These are phyloP conservation scores for Lasius fuliginosus DNA, from an alignment of 2,888 invertebrate species.

Conservation along the genomic window DNA sequence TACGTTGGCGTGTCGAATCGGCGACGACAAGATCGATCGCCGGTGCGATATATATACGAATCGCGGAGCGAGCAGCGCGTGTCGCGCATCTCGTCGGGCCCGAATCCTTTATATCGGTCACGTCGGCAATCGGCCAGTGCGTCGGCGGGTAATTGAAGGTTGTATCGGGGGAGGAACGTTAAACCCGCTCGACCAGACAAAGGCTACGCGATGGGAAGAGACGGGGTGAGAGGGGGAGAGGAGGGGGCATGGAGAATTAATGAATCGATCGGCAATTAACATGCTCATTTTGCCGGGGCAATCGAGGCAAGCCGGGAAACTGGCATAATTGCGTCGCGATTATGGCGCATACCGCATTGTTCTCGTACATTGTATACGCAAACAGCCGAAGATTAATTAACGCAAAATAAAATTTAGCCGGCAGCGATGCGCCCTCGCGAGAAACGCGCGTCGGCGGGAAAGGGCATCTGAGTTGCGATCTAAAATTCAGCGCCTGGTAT, in stretches of 20 bases:
- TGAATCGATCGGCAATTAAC: conserved; percentile 58
- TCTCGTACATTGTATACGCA: conserved; percentile 41
- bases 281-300: conserved; percentile 47
- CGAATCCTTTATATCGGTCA: conserved; percentile 35
- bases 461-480: neutral
- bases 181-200: conserved; percentile 44
- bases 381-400: conserved; percentile 54
- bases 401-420: conserved; percentile 35
- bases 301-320: conserved; percentile 45
- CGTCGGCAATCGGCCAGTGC: conserved; percentile 33
- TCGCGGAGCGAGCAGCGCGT: conserved; percentile 34
- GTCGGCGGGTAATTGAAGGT: conserved; percentile 39
- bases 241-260: conserved; percentile 38
- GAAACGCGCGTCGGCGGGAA: neutral
- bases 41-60: conserved; percentile 15
- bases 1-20: conserved; percentile 52
- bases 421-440: conserved; percentile 8
- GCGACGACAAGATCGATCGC: conserved; percentile 46
- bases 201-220: conserved; percentile 11
- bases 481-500: neutral
- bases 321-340: conserved; percentile 50
- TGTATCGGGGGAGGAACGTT: conserved; percentile 19
- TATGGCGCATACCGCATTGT: conserved; percentile 50
- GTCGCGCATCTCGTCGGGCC: conserved; percentile 17
- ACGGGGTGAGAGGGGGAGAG: neutral